A percentile compares a stretch with the other conserved stretches of the same genome.
These are phyloP conservation scores for Tipula helvola DNA, from an alignment of 2,888 invertebrate species.

Conservation along the genomic window DNA sequence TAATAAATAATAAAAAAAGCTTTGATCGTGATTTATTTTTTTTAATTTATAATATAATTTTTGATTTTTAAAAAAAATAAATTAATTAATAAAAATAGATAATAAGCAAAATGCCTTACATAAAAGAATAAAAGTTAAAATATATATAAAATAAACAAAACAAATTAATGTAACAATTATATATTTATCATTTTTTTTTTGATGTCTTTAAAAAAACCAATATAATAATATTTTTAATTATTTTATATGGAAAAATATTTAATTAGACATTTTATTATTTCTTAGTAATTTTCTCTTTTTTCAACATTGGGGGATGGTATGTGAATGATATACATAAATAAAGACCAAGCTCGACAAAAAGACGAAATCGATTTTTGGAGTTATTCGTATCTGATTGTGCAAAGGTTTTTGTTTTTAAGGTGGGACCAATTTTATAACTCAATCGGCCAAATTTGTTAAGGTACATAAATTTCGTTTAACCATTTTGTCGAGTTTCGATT, in stretches of 20 bases:
- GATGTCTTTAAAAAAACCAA: background rate
- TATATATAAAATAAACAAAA: background rate
- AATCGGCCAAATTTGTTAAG: background rate
- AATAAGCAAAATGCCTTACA: constrained; percentile 4
- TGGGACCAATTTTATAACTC: background rate
- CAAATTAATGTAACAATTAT: background rate
- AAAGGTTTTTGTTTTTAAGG: background rate
- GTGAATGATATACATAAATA: background rate
- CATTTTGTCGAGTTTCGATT: background rate
- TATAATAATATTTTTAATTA: background rate
- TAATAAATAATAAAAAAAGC: background rate
- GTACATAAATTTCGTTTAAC: background rate
- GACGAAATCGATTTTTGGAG: background rate
- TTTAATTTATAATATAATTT: too few relatives aligned
- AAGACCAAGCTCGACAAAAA: background rate
- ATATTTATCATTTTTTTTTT: background rate
- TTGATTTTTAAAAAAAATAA: background rate
- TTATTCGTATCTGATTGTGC: background rate
- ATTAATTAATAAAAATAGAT: background rate
- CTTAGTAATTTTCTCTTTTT: background rate
- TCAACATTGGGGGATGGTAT: background rate
- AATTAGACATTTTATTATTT: background rate
- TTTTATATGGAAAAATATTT: background rate
- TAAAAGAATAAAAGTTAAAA: background rate
- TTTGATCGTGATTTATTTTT: background rate